Conservation (phyloP, 2,888 invertebrate species). For the Stomorhina lunata region DNA sequence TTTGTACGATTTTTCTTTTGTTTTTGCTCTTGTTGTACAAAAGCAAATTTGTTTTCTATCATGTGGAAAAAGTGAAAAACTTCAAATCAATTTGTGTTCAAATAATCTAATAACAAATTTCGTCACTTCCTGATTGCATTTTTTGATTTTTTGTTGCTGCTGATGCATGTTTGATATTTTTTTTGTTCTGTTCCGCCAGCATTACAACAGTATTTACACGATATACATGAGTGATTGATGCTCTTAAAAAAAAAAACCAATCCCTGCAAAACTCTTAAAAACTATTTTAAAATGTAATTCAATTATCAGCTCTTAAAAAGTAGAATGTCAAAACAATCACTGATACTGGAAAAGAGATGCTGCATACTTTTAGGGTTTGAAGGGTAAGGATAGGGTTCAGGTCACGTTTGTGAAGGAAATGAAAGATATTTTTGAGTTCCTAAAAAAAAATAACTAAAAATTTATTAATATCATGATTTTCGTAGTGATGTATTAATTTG, state of each 20-base stretch:
- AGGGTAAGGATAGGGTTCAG: background rate
- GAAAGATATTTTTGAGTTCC: no score
- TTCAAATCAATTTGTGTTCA: slow-evolving; percentile 60
- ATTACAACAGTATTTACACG: slow-evolving; percentile 7
- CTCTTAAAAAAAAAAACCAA: slow-evolving; percentile 39
- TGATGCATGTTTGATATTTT: background rate
- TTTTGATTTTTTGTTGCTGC: background rate
- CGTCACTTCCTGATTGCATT: slow-evolving; percentile 56
- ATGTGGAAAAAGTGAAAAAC: slow-evolving; percentile 51
- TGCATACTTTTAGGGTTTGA: background rate
- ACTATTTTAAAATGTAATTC: slow-evolving; percentile 18
- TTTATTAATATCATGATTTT: no score
- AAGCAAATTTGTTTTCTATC: slow-evolving; percentile 45
- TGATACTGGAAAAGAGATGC: slow-evolving; percentile 22
- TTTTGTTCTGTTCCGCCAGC: background rate
- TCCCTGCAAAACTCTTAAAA: slow-evolving; percentile 29
- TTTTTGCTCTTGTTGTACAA: slow-evolving; percentile 17
- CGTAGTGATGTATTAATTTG: background rate
- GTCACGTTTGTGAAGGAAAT: no score
- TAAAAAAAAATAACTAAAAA: no score
- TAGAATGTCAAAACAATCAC: background rate
- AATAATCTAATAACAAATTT: slow-evolving; percentile 57
- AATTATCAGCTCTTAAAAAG: slow-evolving; percentile 45
- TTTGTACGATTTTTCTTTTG: background rate
- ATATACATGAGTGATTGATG: slow-evolving; percentile 12